phyloP scores from a whole-genome alignment of 2,113 vertebrate species.

The Conger conger region DNA sequence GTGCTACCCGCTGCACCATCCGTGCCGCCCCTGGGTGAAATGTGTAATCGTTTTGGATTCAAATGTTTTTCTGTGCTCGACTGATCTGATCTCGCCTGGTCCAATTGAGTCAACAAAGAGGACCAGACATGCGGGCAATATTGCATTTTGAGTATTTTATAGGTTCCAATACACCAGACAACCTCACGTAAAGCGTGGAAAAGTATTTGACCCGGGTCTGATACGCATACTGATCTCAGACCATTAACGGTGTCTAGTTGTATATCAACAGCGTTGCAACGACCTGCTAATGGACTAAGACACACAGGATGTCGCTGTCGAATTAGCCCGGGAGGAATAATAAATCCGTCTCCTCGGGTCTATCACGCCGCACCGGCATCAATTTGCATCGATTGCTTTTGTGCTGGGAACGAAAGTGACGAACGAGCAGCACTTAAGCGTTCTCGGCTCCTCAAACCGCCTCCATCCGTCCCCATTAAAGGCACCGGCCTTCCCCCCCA shows the following conservation, averaged over 20 bases:
- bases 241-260: slow-evolving; percentile 41
- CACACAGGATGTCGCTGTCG: slow-evolving; percentile 38
- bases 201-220: too few relatives aligned
- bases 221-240: slow-evolving; percentile 42
- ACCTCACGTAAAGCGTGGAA: too few relatives aligned
- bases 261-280: slow-evolving; percentile 31
- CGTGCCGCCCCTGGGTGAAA: too few relatives aligned
- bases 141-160: too few relatives aligned
- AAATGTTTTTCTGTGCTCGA: too few relatives aligned
- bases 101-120: too few relatives aligned
- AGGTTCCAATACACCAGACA: too few relatives aligned
- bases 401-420: slow-evolving; percentile 59
- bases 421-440: slow-evolving; percentile 49
- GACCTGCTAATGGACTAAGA: slow-evolving; percentile 41
- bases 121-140: too few relatives aligned
- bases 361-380: slow-evolving; percentile 43
- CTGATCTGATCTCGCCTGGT: too few relatives aligned
- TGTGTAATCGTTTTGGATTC: too few relatives aligned
- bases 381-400: slow-evolving; percentile 45
- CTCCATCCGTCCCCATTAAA: neutral
- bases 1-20: too few relatives aligned
- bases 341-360: slow-evolving; percentile 37
- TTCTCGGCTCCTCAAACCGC: slow-evolving; percentile 35
- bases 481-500: too few relatives aligned
- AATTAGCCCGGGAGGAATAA: slow-evolving; percentile 44